Base-by-base conservation (phyloP, 2,797 vertebrate species). In the Chelon labrosus region DNA sequence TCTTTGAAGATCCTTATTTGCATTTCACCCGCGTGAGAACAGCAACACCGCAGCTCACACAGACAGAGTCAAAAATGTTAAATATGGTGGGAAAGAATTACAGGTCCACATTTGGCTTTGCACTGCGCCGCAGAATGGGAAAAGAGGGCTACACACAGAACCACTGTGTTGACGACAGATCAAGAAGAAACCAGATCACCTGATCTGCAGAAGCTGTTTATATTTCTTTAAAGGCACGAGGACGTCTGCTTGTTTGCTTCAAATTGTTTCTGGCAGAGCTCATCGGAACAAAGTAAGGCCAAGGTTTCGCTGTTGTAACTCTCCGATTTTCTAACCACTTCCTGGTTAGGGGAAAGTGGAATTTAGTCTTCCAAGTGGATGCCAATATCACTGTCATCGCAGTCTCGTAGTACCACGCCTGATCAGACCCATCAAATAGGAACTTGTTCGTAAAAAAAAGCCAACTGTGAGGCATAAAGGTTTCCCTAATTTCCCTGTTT, bases 251-350 rank as follows among this genome's bases (percentile, higher is more conserved):
- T 53, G 22, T 52, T 19, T 37, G 53, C 57, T 50, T 68, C 71
- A 80, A 69, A 77, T 85, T 73, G 68, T 35, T 41, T 65, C 73
- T 75, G 69, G 65, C 63, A 47, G 31, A 75, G 71, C 19, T 4
- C 19, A 39, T 35, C 54, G 66, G 70, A 77, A 60, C 8, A 25
- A 59, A 79, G 65, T 4, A 10, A 70, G 55, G 65, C 63, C 63
- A 67, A 51, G 37, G 31, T 37, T 62, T 60, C 35, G 19, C 3
- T 27, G 54, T 20, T 37, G 11, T 50, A 73, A 74, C 22, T 22
- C 17, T 80, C 25, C 8, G 14, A 19, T 57, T 54, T 67, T 62
- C 38, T 58, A 75, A 59, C 14, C 17, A 59, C 37, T 9, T 71
- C 49, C 25, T 54, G 44, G 44, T 51, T 44, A 20, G 73, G 44